Evolutionary conservation across 1,140 invertebrate species (phyloP).

Genomic region (Nephila pilipes): DNA sequence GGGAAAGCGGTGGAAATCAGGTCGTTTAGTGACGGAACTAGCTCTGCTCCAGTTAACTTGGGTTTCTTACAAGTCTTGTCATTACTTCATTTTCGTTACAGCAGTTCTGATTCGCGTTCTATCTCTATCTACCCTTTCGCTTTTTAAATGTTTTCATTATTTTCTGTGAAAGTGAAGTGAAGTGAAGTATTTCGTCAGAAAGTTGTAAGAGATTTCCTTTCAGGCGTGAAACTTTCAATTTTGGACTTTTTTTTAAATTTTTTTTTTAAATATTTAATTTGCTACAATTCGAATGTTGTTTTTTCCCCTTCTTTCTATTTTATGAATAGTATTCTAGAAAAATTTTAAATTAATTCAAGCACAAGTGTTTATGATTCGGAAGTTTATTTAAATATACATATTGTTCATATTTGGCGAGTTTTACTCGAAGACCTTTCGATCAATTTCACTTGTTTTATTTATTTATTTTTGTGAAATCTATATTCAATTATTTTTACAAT

Average conservation of each 20-base stretch:
- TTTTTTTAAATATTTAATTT: no score
- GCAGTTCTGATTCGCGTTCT: neutral
- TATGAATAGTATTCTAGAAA: no score
- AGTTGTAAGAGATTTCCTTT: neutral
- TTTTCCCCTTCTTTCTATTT: no score
- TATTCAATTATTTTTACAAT: no score
- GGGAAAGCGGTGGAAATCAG: conserved; percentile 56
- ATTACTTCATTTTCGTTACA: conserved; percentile 32
- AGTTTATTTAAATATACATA: no score
- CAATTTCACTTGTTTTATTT: no score
- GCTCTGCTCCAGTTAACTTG: conserved; percentile 72
- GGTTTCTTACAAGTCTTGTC: neutral
- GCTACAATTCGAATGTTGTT: no score
- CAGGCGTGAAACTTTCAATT: neutral
- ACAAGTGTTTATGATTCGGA: no score
- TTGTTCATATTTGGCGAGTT: no score
- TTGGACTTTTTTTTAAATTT: neutral
- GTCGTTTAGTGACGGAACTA: conserved; percentile 69
- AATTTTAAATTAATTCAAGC: no score
- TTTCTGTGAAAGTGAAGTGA: neutral
- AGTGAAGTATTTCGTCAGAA: neutral
- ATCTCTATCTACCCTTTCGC: neutral
- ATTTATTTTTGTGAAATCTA: no score
- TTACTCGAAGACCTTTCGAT: no score
- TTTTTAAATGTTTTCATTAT: neutral